A percentile compares a stretch with the other conserved stretches of the same genome.
Conservation (phyloP, 53 echinoderm and acorn worm species). For the Echinometra lucunter region DNA sequence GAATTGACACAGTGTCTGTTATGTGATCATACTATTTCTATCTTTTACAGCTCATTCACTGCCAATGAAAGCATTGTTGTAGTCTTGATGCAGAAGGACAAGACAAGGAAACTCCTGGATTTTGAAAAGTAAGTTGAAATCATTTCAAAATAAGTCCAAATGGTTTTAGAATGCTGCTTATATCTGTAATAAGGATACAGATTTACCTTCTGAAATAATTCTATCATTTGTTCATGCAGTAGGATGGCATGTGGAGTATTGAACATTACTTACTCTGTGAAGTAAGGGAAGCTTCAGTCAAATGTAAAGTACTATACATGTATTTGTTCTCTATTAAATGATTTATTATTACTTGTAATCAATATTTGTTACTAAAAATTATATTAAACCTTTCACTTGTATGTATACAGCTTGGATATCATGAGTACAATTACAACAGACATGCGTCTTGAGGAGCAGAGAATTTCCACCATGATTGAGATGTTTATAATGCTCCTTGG, state of each 20-base stretch:
- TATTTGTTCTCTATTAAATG: too few species aligned
- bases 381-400: not conserved
- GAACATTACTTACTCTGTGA: not conserved
- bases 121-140: constrained; percentile 93
- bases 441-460: constrained; percentile 84
- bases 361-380: not conserved
- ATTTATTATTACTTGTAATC: too few species aligned
- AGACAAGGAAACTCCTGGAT: constrained; percentile 79
- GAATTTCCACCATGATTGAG: constrained; percentile 80
- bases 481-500: constrained; percentile 80
- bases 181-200: not conserved
- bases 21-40: not conserved
- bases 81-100: constrained; percentile 84
- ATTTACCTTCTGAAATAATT: not conserved
- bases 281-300: not conserved
- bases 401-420: constrained; percentile 70
- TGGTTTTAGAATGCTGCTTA: not conserved
- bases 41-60: constrained; percentile 72
- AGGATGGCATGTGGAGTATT: not conserved
- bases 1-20: not conserved
- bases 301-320: not conserved
- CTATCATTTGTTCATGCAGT: not conserved
- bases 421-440: constrained; percentile 90
- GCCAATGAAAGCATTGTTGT: constrained; percentile 89
- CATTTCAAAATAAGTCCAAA: not conserved